Percentiles rank a stretch among this genome's conserved stretches.
Evolutionary conservation across 2,797 vertebrate genomes (phyloP).

Genomic region (Champsocephalus esox): DNA sequence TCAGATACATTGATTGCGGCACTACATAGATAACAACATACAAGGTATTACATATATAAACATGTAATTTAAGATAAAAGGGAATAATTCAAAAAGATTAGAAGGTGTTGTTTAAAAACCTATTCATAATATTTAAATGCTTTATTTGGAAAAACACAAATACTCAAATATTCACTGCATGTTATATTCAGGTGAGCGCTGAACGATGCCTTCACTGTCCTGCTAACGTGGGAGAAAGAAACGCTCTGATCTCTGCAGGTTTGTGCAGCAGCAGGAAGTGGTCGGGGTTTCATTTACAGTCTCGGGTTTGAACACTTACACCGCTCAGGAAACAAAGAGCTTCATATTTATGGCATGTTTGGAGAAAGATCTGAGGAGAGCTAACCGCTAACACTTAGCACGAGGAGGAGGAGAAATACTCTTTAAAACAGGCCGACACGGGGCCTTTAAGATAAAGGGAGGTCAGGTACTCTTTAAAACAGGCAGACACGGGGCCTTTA

Average conservation of each 20-base stretch:
- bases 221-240: neutral
- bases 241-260: conserved; percentile 25
- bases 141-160: neutral
- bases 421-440: too few relatives aligned
- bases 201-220: neutral
- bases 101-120: too few relatives aligned
- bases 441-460: neutral
- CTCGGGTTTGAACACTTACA: conserved; percentile 9
- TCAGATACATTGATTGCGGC: too few relatives aligned
- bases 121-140: too few relatives aligned
- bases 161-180: too few relatives aligned
- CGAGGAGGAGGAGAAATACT: neutral
- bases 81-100: too few relatives aligned
- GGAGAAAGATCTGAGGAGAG: conserved; percentile 14
- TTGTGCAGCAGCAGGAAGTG: conserved; percentile 60
- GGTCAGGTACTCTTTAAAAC: too few relatives aligned
- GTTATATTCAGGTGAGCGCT: neutral
- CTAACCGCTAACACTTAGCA: neutral
- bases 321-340: neutral
- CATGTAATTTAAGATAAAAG: too few relatives aligned
- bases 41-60: too few relatives aligned
- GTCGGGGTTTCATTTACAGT: conserved; percentile 25
- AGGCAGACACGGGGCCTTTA: too few relatives aligned
- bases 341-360: too few relatives aligned
- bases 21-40: too few relatives aligned